Evolutionary conservation across 2,113 vertebrate species (phyloP), one percentile per base, ranked within the genome.

Genomic region (Isichthys henryi): DNA sequence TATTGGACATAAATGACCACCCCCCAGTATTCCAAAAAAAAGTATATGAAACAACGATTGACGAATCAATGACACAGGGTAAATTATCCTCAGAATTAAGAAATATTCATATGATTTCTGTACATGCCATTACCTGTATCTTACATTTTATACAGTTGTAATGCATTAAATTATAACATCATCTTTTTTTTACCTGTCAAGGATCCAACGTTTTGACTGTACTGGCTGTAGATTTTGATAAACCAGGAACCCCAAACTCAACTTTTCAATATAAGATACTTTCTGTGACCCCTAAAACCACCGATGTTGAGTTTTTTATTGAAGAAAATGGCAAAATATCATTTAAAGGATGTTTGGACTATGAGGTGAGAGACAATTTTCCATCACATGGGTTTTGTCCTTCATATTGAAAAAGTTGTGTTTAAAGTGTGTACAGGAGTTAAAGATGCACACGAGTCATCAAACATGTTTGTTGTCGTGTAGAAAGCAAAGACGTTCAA

Each of bases 321-420:
- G 50, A 6, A 0, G 48, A 0, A 3, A 70, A 1, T n/a, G 95
- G 92, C 70, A 85, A 0, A 0, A 93, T 96, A 85, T 92, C 84
- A 62, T 95, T 96, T 50, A 94, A 91, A 74, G 96, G 95, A 3
- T 96, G 96, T 88, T 89, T 96, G 90, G 92, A 95, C 86, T 91
- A 94, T 84, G 93, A 95, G 93, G 96, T 96, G 85, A 92, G 90
- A 88, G 80, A 86, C 49, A 2, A 17, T 39, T 58, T 45, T 58
- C 1, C 17, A 27, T 88, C n/a, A 35, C 8, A 1, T 2, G 39
- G 19, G 27, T 21, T 56, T 58, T 46, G 19, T 27, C 46, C 35
- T 3, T 19, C 35, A 8, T 85, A n/a, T 85, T 13, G 46, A 21
- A 49, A 84, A 84, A 19, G 23, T 13, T 52, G 80, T 84, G 23